Conservation (phyloP, 2,797 vertebrate genomes). For the Fundulus diaphanus region DNA sequence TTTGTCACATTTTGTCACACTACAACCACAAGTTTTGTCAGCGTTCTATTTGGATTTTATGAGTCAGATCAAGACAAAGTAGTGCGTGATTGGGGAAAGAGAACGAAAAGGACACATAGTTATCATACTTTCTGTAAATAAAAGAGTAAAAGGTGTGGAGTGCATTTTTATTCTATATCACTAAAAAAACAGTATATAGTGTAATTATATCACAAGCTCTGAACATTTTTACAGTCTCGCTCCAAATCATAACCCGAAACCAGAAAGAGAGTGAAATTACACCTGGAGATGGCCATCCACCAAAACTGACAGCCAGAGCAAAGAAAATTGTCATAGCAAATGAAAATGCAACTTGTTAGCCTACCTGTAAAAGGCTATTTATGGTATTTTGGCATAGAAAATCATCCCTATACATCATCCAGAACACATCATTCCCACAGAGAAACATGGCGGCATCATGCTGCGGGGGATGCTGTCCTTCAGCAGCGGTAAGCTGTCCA, state of each 20-base stretch:
- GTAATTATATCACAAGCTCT: too few relatives aligned
- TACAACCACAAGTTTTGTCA: neutral
- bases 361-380: neutral
- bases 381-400: neutral
- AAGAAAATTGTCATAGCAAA: too few relatives aligned
- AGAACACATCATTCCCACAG: neutral
- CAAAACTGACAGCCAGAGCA: too few relatives aligned
- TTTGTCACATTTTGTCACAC: neutral
- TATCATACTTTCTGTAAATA: too few relatives aligned
- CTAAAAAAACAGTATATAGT: neutral
- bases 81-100: neutral
- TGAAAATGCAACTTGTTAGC: neutral
- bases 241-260: too few relatives aligned
- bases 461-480: neutral
- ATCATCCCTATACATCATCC: neutral
- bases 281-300: too few relatives aligned
- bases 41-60: neutral
- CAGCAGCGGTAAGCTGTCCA: neutral
- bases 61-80: neutral
- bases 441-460: neutral
- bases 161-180: neutral
- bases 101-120: too few relatives aligned
- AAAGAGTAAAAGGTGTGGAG: neutral
- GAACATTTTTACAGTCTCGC: too few relatives aligned
- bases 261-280: too few relatives aligned